Conservation (phyloP, 2,888 invertebrate genomes). For the Orchestes rusci region DNA sequence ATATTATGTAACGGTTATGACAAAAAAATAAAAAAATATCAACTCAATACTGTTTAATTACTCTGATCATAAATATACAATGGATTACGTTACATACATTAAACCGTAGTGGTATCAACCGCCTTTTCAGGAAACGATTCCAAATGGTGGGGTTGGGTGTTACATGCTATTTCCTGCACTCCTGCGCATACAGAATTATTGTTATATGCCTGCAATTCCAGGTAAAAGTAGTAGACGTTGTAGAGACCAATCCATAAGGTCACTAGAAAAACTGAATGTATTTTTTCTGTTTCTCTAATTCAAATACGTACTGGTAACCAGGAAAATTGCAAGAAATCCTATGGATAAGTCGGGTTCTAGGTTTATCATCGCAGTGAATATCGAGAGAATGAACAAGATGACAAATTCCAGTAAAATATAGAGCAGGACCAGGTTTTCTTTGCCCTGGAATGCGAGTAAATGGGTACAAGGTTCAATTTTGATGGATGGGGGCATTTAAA, state of each 20-base stretch:
- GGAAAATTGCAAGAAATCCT: slow-evolving; percentile 21
- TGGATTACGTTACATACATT: slow-evolving; percentile 9
- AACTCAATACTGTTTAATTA: no score
- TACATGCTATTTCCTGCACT: slow-evolving; percentile 32
- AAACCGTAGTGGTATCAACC: slow-evolving; percentile 32
- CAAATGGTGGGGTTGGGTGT: slow-evolving; percentile 28
- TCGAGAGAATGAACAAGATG: slow-evolving; percentile 32
- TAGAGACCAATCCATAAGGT: slow-evolving; percentile 33
- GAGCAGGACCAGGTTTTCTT: slow-evolving; percentile 32
- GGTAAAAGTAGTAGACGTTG: slow-evolving; percentile 33
- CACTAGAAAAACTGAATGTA: slow-evolving; percentile 12
- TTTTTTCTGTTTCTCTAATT: background rate
- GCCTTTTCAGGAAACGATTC: slow-evolving; percentile 30
- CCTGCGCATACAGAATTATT: slow-evolving; percentile 31
- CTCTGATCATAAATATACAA: no score
- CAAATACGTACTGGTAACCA: slow-evolving; percentile 17
- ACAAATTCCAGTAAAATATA: slow-evolving; percentile 33
- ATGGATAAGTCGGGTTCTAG: slow-evolving; percentile 27
- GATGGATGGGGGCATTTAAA: no score
- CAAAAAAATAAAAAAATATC: no score
- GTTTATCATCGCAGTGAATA: slow-evolving; percentile 32
- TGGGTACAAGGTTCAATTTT: no score
- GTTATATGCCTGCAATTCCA: slow-evolving; percentile 34
- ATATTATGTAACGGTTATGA: no score
- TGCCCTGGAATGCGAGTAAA: slow-evolving; percentile 36